Conservation (phyloP, 2,113 vertebrate species). For the Hystrix brachyura region DNA sequence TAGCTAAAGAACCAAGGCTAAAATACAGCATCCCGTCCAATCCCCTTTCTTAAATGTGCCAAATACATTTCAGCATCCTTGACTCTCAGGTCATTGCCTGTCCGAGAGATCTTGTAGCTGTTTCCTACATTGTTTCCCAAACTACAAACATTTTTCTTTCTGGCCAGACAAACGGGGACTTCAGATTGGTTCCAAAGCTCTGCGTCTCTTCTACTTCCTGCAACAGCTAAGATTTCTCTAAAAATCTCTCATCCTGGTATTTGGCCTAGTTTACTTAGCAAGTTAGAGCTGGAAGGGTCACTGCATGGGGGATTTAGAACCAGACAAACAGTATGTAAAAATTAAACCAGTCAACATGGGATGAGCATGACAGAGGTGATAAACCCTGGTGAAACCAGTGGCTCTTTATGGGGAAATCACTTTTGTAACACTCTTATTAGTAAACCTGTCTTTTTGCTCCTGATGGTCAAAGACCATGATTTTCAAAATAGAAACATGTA, state of each 20-base stretch:
- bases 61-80: constrained; percentile 60
- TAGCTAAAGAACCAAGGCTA: constrained; percentile 52
- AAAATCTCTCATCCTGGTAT: constrained; percentile 65
- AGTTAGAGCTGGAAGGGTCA: constrained; percentile 62
- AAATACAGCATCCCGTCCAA: constrained; percentile 53
- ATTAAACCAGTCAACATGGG: constrained; percentile 62
- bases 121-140: constrained; percentile 67
- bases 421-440: background rate
- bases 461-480: background rate
- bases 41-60: constrained; percentile 52
- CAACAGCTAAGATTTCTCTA: constrained; percentile 73
- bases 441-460: background rate
- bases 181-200: constrained; percentile 64
- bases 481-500: background rate
- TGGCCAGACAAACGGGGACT: constrained; percentile 26
- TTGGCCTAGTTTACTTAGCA: constrained; percentile 67
- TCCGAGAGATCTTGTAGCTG: constrained; percentile 50
- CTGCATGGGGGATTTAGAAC: constrained; percentile 39
- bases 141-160: constrained; percentile 48
- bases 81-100: constrained; percentile 56
- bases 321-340: constrained; percentile 65
- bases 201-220: constrained; percentile 73
- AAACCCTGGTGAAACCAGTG: background rate
- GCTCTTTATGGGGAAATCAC: background rate
- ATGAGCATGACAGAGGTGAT: background rate